A percentile compares a stretch with the other conserved stretches of the same genome.
phyloP scores from a whole-genome alignment of 2,888 invertebrate genomes.

The Drosophila ustulata region DNA sequence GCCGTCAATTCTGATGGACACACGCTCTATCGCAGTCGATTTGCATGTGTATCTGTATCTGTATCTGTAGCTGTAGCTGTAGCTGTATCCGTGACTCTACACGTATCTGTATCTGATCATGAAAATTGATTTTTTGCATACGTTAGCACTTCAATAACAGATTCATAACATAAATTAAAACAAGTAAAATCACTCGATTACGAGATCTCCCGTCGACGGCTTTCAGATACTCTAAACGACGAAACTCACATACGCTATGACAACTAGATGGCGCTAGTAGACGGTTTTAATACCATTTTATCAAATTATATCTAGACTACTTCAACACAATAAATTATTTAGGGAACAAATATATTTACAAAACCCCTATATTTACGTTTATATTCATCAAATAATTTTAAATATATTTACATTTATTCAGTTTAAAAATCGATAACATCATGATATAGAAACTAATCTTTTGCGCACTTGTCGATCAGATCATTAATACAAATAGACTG shows the following conservation, averaged over 20 bases:
- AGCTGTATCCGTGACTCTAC: neutral
- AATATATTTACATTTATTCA: neutral
- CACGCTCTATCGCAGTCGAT: neutral
- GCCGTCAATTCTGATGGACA: slow-evolving; percentile 8
- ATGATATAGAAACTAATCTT: neutral
- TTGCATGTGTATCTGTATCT: neutral
- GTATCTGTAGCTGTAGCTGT: neutral
- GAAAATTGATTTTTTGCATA: slow-evolving; percentile 1
- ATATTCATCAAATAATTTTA: too few species aligned
- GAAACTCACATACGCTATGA: neutral
- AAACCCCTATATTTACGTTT: too few species aligned
- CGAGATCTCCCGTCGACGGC: neutral
- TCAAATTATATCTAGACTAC: too few species aligned
- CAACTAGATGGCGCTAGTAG: neutral
- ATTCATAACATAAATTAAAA: slow-evolving; percentile 1
- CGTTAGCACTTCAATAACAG: slow-evolving; percentile 16
- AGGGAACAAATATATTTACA: too few species aligned
- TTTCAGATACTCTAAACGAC: slow-evolving; percentile 4
- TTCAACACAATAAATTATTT: too few species aligned
- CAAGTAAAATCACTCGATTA: neutral
- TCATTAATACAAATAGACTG: neutral
- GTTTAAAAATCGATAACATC: neutral
- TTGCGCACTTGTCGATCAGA: too few species aligned
- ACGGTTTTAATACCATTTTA: too few species aligned
- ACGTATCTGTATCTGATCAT: slow-evolving; percentile 11